Conservation (phyloP, 2,797 vertebrate species). For the Anabas testudineus region DNA sequence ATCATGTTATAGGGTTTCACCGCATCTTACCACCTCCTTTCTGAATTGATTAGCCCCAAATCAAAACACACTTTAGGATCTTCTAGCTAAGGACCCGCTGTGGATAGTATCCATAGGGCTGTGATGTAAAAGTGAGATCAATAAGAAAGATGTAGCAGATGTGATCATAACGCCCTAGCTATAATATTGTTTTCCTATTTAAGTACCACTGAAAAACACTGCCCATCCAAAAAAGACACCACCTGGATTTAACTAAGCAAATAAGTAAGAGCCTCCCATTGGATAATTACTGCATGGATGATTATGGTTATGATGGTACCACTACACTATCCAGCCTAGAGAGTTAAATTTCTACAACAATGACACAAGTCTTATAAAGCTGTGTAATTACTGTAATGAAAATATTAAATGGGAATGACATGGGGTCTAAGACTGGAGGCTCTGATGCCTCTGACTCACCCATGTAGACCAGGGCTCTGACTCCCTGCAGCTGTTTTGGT, state of each 20-base stretch:
- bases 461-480: constrained; percentile 36
- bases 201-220: constrained; percentile 36
- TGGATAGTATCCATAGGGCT: constrained; percentile 26
- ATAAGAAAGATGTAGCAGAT: constrained; percentile 8
- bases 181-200: constrained; percentile 46
- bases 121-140: constrained; percentile 23
- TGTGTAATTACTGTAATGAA: constrained; percentile 76
- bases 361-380: constrained; percentile 57
- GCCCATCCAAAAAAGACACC: no score
- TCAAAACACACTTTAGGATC: constrained; percentile 53
- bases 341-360: constrained; percentile 66
- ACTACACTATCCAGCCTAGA: no score
- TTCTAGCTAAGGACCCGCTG: constrained; percentile 24
- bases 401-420: constrained; percentile 78
- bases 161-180: constrained; percentile 16
- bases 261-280: no score
- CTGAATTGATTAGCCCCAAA: constrained; percentile 41
- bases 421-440: constrained; percentile 62
- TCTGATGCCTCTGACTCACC: constrained; percentile 69
- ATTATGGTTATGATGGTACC: no score
- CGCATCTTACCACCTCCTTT: constrained; percentile 34
- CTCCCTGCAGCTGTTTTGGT: constrained; percentile 61
- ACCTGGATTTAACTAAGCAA: no score
- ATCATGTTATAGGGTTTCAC: constrained; percentile 49
- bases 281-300: no score